A percentile compares a stretch with the other conserved stretches of the same genome.
phyloP scores from a whole-genome alignment of 1,140 invertebrate genomes.

The Euwallacea similis region DNA sequence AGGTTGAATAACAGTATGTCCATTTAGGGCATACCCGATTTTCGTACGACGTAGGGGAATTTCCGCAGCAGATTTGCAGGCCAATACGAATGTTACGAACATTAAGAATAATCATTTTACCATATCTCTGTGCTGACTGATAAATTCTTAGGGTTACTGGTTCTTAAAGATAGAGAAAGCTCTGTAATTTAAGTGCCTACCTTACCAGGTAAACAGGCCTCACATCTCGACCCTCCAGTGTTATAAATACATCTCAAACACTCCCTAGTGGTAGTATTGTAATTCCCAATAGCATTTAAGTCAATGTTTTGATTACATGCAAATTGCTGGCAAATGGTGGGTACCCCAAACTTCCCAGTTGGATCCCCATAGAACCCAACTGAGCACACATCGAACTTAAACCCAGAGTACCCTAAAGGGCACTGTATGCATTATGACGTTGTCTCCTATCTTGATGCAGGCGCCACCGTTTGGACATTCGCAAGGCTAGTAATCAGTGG shows the following conservation, averaged over 20 bases:
- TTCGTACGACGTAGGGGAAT: background rate
- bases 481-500: conserved; percentile 88
- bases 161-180: too few species aligned
- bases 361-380: conserved; percentile 96
- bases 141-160: too few species aligned
- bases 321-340: conserved; percentile 77
- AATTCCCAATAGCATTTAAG: conserved; percentile 90
- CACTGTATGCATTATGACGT: conserved; percentile 90
- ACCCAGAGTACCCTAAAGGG: conserved; percentile 88
- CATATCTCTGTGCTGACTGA: background rate
- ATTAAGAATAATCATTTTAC: too few species aligned
- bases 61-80: background rate
- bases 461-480: conserved; percentile 92
- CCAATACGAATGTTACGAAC: too few species aligned
- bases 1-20: too few species aligned
- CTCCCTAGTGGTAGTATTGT: conserved; percentile 88
- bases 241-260: conserved; percentile 98
- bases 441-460: conserved; percentile 85
- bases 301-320: conserved; percentile 97
- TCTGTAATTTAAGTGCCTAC: conserved; percentile 18
- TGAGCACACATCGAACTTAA: conserved; percentile 87
- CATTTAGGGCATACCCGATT: too few species aligned
- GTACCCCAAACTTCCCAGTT: conserved; percentile 64
- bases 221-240: conserved; percentile 86
- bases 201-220: conserved; percentile 83